Conservation (phyloP, 2,888 invertebrate genomes). For the Acanthosoma haemorrhoidale region DNA sequence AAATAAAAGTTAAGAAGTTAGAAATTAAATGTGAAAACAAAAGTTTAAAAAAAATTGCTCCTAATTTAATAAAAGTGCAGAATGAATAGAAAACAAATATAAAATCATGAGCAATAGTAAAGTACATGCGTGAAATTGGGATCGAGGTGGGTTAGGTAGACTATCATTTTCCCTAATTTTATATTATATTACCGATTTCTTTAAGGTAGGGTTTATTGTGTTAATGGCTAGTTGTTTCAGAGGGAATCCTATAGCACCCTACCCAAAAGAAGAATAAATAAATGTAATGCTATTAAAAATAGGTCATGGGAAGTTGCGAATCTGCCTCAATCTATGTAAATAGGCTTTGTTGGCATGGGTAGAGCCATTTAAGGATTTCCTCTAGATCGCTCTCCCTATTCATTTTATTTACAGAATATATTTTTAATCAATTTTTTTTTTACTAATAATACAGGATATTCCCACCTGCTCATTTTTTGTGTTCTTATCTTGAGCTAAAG, state of each 20-base stretch:
- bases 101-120: not conserved
- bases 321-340: not conserved
- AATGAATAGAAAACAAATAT: too few relatives aligned
- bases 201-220: not conserved
- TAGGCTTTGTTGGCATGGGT: not conserved
- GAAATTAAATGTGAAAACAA: too few relatives aligned
- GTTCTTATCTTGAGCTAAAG: not conserved
- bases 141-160: not conserved
- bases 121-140: constrained; percentile 3
- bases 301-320: not conserved
- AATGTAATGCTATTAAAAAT: not conserved
- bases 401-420: not conserved
- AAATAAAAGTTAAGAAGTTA: not conserved
- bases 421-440: not conserved
- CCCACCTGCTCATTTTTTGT: constrained; percentile 13
- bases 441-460: not conserved
- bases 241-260: not conserved
- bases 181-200: not conserved
- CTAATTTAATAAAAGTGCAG: too few relatives aligned
- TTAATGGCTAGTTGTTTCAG: not conserved
- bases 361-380: not conserved
- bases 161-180: not conserved
- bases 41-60: too few relatives aligned
- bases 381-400: not conserved
- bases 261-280: not conserved